Evolutionary conservation across 2,113 vertebrate genomes (phyloP).

Genomic region (Noturus placidus): DNA sequence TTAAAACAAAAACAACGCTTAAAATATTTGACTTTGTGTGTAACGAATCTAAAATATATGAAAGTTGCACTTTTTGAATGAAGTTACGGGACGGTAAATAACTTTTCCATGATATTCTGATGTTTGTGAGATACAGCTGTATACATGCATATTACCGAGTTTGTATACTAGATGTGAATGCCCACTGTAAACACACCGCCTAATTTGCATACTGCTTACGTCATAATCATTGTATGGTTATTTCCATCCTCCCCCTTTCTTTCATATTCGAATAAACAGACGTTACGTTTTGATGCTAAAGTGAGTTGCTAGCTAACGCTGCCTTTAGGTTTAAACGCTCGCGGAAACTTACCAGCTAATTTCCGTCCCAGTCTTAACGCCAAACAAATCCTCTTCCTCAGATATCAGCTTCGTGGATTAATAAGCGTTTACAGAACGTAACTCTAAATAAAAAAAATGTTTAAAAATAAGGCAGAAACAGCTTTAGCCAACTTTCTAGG

Average conservation of each 20-base stretch:
- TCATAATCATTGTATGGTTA: background rate
- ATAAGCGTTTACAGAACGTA: background rate
- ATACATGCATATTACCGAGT: too few relatives aligned
- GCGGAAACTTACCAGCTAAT: slow-evolving; percentile 6
- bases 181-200: too few relatives aligned
- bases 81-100: too few relatives aligned
- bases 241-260: background rate
- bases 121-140: too few relatives aligned
- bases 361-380: background rate
- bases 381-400: background rate
- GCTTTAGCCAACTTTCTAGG: slow-evolving; percentile 53
- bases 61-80: too few relatives aligned
- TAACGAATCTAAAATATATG: too few relatives aligned
- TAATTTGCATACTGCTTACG: background rate
- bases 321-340: background rate
- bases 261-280: background rate
- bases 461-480: background rate
- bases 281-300: background rate
- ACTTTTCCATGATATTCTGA: too few relatives aligned
- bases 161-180: too few relatives aligned
- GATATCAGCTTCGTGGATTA: background rate
- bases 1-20: too few relatives aligned
- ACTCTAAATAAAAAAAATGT: too few relatives aligned
- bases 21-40: too few relatives aligned
- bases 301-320: background rate